These are phyloP conservation scores for Meteorus sp. DNA, from an alignment of 1,140 invertebrate genomes.

Conservation along the genomic window DNA sequence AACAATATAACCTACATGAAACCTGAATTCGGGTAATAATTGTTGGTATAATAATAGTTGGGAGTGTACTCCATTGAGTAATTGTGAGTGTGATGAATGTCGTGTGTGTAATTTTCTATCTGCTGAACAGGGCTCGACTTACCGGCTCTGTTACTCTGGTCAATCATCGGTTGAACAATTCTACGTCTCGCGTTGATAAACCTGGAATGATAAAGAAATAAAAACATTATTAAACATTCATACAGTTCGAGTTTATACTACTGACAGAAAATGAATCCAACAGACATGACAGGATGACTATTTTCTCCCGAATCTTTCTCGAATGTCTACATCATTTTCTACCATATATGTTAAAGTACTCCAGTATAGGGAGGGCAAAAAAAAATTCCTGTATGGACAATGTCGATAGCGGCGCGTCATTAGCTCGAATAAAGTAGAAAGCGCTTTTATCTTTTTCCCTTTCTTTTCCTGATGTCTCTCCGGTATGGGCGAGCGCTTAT, in stretches of 20 bases:
- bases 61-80: background rate
- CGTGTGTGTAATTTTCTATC: constrained; percentile 35
- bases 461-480: too few relatives aligned
- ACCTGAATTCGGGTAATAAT: background rate
- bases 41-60: background rate
- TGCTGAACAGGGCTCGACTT: constrained; percentile 58
- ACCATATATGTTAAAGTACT: background rate
- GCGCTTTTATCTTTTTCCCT: constrained; percentile 35
- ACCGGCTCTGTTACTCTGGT: constrained; percentile 98
- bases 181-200: constrained; percentile 97
- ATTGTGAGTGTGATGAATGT: constrained; percentile 7
- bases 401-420: constrained; percentile 24
- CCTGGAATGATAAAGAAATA: constrained; percentile 68
- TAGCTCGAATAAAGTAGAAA: constrained; percentile 28
- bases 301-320: too few relatives aligned
- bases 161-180: constrained; percentile 97
- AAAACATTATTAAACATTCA: background rate
- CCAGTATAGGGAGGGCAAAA: constrained; percentile 4
- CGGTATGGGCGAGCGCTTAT: constrained; percentile 49
- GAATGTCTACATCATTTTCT: background rate
- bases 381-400: constrained; percentile 25
- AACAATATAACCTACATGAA: background rate
- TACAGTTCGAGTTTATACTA: background rate
- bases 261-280: too few relatives aligned
- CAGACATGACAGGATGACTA: too few relatives aligned